phyloP scores from a whole-genome alignment of 2,113 vertebrate species.

The Rostratula benghalensis region DNA sequence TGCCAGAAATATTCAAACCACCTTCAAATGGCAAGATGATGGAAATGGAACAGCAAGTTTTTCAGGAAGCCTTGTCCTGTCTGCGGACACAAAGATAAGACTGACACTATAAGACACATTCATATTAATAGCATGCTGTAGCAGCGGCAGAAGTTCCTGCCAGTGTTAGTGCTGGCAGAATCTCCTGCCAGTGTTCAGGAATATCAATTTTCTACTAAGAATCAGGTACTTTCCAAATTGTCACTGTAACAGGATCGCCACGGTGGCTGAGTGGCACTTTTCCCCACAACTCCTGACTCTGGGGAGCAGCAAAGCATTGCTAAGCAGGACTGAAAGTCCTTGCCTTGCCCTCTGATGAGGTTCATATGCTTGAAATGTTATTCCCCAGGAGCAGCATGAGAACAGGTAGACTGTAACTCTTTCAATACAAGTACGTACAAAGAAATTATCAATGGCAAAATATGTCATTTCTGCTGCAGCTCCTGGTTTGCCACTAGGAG shows the following conservation, averaged over 20 bases:
- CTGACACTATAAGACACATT: neutral
- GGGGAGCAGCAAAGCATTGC: neutral
- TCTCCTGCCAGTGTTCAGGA: neutral
- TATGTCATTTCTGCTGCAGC: neutral
- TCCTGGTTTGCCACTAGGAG: neutral
- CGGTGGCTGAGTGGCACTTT: accelerated
- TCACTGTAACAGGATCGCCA: neutral
- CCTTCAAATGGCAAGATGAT: neutral
- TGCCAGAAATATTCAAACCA: neutral
- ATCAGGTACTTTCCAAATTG: neutral
- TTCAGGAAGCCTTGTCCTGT: constrained; percentile 35
- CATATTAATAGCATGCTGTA: accelerated
- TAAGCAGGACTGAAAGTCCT: neutral
- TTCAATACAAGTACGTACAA: neutral
- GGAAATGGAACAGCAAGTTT: neutral
- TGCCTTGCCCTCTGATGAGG: neutral
- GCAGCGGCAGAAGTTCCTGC: neutral
- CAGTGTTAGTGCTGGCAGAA: neutral
- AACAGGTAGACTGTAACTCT: neutral
- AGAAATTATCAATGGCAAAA: neutral
- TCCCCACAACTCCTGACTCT: neutral
- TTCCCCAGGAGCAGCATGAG: neutral
- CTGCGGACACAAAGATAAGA: constrained; percentile 27
- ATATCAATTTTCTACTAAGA: neutral
- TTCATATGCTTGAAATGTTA: neutral